phyloP scores from a whole-genome alignment of 2,888 invertebrate species.

The Atrina japonica region DNA sequence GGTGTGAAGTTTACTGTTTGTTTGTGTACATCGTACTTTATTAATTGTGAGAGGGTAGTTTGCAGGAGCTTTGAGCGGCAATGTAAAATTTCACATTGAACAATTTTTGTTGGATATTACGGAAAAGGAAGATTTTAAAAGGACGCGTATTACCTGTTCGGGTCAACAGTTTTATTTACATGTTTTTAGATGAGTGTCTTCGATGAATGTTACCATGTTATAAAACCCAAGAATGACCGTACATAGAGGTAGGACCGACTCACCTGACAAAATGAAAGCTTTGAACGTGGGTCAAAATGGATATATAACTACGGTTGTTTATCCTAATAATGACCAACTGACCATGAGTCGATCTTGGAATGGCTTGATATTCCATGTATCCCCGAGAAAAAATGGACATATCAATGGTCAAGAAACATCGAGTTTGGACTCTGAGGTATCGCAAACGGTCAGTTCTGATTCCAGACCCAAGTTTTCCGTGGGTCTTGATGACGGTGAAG shows the following conservation, averaged over 20 bases:
- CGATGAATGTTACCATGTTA: too few species aligned
- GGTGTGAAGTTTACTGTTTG: neutral
- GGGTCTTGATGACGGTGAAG: conserved; percentile 31
- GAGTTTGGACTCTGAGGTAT: conserved; percentile 18
- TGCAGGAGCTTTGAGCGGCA: too few species aligned
- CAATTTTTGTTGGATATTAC: too few species aligned
- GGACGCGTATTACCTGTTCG: too few species aligned
- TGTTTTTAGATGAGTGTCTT: too few species aligned
- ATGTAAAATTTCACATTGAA: too few species aligned
- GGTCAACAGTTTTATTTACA: too few species aligned
- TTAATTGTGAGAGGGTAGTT: too few species aligned
- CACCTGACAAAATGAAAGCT: conserved; percentile 37
- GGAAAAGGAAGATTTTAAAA: too few species aligned
- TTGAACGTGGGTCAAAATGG: conserved; percentile 28
- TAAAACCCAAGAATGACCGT: conserved; percentile 48
- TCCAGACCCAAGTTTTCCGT: conserved; percentile 19
- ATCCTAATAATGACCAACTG: conserved; percentile 18
- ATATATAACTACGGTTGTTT: conserved; percentile 24
- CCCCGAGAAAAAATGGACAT: conserved; percentile 48
- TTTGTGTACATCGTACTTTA: too few species aligned
- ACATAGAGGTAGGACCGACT: conserved; percentile 48
- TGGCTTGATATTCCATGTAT: conserved; percentile 53
- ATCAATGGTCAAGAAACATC: conserved; percentile 25
- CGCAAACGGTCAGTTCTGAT: conserved; percentile 14
- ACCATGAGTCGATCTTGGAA: conserved; percentile 62